These are phyloP conservation scores for Donacobius atricapilla DNA, from an alignment of 2,113 vertebrate genomes.

Conservation along the genomic window DNA sequence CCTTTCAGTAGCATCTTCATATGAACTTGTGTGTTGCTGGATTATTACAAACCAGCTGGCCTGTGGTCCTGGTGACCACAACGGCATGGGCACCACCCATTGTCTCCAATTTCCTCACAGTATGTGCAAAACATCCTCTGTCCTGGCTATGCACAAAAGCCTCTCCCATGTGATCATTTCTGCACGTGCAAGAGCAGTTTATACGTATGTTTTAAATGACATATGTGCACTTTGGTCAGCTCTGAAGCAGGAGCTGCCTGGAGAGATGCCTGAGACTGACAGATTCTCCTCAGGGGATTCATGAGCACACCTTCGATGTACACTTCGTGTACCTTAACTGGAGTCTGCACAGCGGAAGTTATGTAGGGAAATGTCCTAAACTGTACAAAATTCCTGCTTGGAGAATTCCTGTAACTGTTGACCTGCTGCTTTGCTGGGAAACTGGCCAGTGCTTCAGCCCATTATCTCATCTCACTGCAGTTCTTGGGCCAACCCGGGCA, in stretches of 20 bases:
- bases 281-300: not conserved
- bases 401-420: not conserved
- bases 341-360: not conserved
- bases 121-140: not conserved
- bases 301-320: not conserved
- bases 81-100: not conserved
- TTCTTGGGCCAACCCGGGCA: not conserved
- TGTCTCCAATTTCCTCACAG: not conserved
- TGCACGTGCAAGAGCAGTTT: not conserved
- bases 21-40: not conserved
- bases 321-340: not conserved
- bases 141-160: not conserved
- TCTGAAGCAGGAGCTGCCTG: not conserved
- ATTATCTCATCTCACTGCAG: not conserved
- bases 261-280: not conserved
- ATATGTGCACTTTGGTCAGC: not conserved
- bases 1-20: not conserved
- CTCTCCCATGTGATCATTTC: not conserved
- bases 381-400: not conserved
- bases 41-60: not conserved
- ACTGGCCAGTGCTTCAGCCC: not conserved
- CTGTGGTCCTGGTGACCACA: not conserved
- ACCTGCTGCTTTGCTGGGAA: not conserved
- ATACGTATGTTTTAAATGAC: not conserved
- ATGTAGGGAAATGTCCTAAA: not conserved